Conservation (phyloP, 30 jellyfish, hydroid and myxozoan species). For the Hydra vulgaris region DNA sequence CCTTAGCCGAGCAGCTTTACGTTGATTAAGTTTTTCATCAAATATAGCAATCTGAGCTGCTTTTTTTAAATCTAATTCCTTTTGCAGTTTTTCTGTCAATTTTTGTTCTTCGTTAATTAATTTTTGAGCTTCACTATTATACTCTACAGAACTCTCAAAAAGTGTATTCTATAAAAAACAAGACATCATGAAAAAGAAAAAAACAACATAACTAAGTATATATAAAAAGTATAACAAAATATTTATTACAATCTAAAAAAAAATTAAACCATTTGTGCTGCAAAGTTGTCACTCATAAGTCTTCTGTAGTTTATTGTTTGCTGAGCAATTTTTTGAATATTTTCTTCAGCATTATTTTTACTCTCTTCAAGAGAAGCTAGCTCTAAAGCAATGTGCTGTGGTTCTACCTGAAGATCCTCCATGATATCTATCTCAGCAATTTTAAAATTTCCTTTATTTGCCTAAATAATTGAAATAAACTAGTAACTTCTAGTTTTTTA, state of each 20-base stretch:
- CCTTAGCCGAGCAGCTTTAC: slow-evolving; percentile 39
- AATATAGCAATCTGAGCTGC: slow-evolving; percentile 29
- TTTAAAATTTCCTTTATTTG: slow-evolving; percentile 51
- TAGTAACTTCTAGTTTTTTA: no score
- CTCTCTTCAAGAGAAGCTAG: slow-evolving; percentile 65
- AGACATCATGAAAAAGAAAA: no score
- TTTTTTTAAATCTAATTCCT: slow-evolving; percentile 36
- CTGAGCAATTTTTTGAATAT: slow-evolving; percentile 36
- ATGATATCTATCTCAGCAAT: slow-evolving; percentile 37
- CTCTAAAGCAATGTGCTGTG: slow-evolving; percentile 41
- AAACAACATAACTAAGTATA: no score
- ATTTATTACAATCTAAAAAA: background rate
- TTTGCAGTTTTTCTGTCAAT: slow-evolving; percentile 16
- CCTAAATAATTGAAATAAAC: slow-evolving; percentile 38
- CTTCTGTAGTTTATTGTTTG: slow-evolving; percentile 47
- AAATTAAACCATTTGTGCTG: slow-evolving; percentile 47
- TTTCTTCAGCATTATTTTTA: slow-evolving; percentile 58
- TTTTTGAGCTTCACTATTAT: slow-evolving; percentile 56
- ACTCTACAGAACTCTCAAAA: no score
- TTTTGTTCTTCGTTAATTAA: slow-evolving; percentile 39
- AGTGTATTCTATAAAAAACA: no score
- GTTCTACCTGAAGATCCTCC: slow-evolving; percentile 41
- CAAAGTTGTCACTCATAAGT: slow-evolving; percentile 51
- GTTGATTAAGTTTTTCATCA: slow-evolving; percentile 30
- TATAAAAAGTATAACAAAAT: no score